Conservation (phyloP, 64 coral and sea anemone genomes). For the Pocillopora verrucosa region DNA sequence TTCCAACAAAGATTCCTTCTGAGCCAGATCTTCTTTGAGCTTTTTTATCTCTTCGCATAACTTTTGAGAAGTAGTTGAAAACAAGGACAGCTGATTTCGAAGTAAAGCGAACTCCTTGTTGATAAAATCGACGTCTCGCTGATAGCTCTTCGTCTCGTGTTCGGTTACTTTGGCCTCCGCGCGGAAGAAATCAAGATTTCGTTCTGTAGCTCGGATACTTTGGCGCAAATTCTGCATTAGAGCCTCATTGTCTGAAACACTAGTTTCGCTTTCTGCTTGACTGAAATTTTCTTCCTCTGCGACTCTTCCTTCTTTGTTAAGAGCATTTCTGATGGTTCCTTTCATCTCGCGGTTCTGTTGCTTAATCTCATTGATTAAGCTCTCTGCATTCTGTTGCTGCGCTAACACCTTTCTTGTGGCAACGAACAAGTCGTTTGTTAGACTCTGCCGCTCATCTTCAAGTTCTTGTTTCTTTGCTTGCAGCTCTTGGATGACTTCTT, state of each 20-base stretch:
- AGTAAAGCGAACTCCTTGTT: constrained; percentile 81
- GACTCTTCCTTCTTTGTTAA: constrained; percentile 34
- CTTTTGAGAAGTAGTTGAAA: constrained; percentile 59
- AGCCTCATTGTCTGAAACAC: constrained; percentile 40
- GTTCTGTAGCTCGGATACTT: constrained; percentile 65
- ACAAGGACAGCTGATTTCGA: constrained; percentile 60
- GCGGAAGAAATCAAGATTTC: constrained; percentile 62
- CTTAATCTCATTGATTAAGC: constrained; percentile 68
- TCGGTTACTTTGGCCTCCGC: constrained; percentile 72
- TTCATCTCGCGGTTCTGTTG: constrained; percentile 62
- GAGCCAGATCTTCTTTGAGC: constrained; percentile 60
- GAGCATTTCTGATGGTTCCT: constrained; percentile 26
- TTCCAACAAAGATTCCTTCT: constrained; percentile 60
- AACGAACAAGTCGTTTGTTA: constrained; percentile 80
- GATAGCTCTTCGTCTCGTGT: constrained; percentile 63
- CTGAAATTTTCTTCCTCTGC: constrained; percentile 11
- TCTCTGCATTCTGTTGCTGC: constrained; percentile 70
- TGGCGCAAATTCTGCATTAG: constrained; percentile 69
- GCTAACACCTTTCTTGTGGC: constrained; percentile 82
- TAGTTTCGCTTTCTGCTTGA: constrained; percentile 51
- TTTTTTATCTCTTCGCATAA: constrained; percentile 63
- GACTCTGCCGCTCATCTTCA: constrained; percentile 61
- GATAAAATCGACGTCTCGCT: constrained; percentile 80
- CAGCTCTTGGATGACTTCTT: constrained; percentile 61
- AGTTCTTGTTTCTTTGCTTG: constrained; percentile 63